These are phyloP conservation scores for Columba guinea DNA, from an alignment of 2,797 vertebrate genomes.

Conservation along the genomic window DNA sequence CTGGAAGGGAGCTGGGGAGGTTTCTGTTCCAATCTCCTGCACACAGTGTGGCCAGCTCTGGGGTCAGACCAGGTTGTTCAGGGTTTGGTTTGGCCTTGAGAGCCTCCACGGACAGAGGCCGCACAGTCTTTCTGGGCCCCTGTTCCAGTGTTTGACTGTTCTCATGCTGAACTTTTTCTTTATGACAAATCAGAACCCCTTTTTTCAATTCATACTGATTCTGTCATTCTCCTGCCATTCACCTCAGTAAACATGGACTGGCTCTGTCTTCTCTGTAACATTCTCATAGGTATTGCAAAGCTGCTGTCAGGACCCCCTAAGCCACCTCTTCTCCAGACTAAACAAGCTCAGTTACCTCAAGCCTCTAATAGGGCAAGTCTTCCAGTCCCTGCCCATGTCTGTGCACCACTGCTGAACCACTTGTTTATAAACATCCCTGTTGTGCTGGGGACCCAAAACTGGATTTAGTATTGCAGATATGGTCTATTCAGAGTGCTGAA, in stretches of 20 bases:
- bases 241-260: accelerated
- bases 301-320: neutral
- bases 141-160: neutral
- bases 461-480: neutral
- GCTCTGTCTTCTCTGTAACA: neutral
- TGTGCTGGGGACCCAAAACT: neutral
- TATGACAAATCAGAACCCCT: neutral
- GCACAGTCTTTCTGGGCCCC: neutral
- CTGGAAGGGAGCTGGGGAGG: neutral
- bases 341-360: neutral
- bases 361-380: accelerated
- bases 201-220: neutral
- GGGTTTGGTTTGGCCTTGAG: neutral
- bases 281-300: neutral
- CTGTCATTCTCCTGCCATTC: accelerated
- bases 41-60: neutral
- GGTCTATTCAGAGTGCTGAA: neutral
- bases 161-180: neutral
- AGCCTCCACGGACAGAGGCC: neutral
- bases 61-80: neutral
- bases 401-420: accelerated
- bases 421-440: accelerated
- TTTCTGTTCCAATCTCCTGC: neutral
- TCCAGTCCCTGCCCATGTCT: neutral
- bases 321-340: neutral